These are phyloP conservation scores for Eudemis profundana DNA, from an alignment of 2,888 invertebrate genomes.

Conservation along the genomic window DNA sequence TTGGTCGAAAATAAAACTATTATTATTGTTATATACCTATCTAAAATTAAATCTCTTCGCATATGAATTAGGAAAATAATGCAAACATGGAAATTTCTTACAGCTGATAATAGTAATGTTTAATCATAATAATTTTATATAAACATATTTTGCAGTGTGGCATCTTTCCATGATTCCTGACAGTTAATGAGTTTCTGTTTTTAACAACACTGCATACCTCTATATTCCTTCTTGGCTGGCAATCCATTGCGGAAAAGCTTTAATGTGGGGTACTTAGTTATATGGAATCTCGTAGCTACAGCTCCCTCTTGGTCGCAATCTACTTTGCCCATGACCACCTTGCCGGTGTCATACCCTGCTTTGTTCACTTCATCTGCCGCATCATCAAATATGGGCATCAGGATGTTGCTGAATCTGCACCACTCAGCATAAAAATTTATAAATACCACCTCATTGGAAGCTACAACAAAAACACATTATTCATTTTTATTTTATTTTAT, in stretches of 20 bases:
- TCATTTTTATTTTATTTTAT: too few species aligned
- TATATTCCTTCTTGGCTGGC: conserved; percentile 95
- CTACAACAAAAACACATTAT: conserved; percentile 84
- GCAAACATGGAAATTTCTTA: too few species aligned
- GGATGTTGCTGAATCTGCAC: conserved; percentile 99
- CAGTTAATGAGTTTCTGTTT: too few species aligned
- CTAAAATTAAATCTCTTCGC: too few species aligned
- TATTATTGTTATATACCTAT: too few species aligned
- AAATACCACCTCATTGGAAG: conserved; percentile 97
- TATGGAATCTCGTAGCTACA: conserved; percentile 96
- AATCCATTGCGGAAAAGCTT: conserved; percentile 97
- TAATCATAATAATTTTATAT: too few species aligned
- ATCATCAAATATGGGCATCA: conserved; percentile 98
- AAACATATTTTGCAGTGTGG: too few species aligned
- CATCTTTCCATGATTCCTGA: too few species aligned
- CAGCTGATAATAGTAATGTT: too few species aligned
- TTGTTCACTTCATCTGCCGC: conserved; percentile 94
- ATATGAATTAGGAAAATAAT: too few species aligned
- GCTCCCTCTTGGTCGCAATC: conserved; percentile 97
- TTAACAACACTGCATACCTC: too few species aligned
- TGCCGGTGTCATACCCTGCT: conserved; percentile 92
- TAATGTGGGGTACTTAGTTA: conserved; percentile 99
- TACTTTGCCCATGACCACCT: conserved; percentile 97
- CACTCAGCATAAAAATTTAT: conserved; percentile 99
- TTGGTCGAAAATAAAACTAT: too few species aligned